A percentile compares a stretch with the other conserved stretches of the same genome.
Evolutionary conservation across 2,888 invertebrate genomes (phyloP).

Genomic region (Rhingia campestris): DNA sequence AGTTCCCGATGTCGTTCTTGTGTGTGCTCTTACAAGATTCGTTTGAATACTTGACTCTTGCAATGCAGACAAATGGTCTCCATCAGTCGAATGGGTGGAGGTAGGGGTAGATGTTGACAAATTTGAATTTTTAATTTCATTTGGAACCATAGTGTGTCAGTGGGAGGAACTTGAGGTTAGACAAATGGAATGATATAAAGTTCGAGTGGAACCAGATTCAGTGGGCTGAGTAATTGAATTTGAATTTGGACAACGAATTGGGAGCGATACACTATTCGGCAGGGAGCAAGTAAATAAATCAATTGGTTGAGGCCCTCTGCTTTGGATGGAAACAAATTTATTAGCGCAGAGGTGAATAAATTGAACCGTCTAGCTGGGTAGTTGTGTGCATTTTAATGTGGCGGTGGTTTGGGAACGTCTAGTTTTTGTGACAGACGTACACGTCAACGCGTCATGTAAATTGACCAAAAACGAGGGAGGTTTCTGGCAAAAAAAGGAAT

Average conservation of each 20-base stretch:
- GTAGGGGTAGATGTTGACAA: conserved; percentile 1
- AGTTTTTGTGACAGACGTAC: background rate
- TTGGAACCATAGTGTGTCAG: background rate
- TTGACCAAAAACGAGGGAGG: background rate
- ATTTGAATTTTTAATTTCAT: conserved; percentile 5
- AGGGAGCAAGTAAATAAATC: too few relatives aligned
- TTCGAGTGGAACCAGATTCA: background rate
- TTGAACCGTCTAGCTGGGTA: background rate
- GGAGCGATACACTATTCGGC: background rate
- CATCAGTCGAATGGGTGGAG: background rate
- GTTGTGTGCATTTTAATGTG: background rate
- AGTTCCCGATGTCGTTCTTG: background rate
- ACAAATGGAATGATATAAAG: background rate
- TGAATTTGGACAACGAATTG: background rate
- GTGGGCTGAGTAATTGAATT: background rate
- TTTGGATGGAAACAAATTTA: conserved; percentile 1
- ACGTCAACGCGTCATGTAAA: background rate
- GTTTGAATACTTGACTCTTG: conserved; percentile 5
- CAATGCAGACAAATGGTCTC: conserved; percentile 25
- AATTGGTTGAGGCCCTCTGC: background rate
- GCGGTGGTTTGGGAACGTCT: background rate
- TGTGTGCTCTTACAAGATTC: conserved; percentile 5
- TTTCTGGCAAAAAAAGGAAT: too few relatives aligned
- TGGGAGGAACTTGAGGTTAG: background rate
- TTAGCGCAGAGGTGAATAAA: conserved; percentile 1